These are phyloP conservation scores for Psophia crepitans DNA, from an alignment of 2,113 vertebrate species.

Conservation along the genomic window DNA sequence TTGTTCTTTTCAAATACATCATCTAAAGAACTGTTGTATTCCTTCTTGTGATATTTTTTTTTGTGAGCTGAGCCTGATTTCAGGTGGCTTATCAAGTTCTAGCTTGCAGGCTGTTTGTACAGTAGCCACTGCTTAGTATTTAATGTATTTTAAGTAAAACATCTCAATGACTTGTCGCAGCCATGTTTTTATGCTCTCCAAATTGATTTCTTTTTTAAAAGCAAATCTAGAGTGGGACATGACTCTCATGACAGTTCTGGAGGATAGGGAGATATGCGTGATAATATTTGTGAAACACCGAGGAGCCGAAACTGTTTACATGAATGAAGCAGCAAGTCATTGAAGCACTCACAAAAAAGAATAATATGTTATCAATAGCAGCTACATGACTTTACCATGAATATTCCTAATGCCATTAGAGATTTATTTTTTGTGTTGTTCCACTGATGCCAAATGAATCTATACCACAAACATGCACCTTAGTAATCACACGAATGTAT, in stretches of 20 bases:
- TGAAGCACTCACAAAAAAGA: neutral
- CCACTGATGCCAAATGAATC: neutral
- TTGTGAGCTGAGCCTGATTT: neutral
- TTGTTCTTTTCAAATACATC: neutral
- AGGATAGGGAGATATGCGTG: neutral
- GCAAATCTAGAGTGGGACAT: neutral
- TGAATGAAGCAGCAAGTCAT: neutral
- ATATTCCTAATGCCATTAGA: conserved; percentile 9
- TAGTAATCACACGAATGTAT: neutral
- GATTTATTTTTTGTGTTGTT: neutral
- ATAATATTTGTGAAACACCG: neutral
- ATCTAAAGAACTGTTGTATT: neutral
- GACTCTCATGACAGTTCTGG: neutral
- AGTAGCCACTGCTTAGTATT: neutral
- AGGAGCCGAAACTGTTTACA: neutral
- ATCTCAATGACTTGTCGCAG: neutral
- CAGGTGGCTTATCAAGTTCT: neutral
- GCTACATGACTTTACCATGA: neutral
- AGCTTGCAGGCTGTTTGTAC: neutral
- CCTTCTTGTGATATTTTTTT: neutral
- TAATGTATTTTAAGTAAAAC: neutral
- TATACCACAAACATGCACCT: neutral
- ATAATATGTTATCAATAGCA: neutral
- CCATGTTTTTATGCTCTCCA: neutral
- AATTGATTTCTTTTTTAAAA: neutral